A percentile compares a stretch with the other conserved stretches of the same genome.
Evolutionary conservation across 1,140 invertebrate genomes (phyloP).

Genomic region (Plutomurus gul): DNA sequence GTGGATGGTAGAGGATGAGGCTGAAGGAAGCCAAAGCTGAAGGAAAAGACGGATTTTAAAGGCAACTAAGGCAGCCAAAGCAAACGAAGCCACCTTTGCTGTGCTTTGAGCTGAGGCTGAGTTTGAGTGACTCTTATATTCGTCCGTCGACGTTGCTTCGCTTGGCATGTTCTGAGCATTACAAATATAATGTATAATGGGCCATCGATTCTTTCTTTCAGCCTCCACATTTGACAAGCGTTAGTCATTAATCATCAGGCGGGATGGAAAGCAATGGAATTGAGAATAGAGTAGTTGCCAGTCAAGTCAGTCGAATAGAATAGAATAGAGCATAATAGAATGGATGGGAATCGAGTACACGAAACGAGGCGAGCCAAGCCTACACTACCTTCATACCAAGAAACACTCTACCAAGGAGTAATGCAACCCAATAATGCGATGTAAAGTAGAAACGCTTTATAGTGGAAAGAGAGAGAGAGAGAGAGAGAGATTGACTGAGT

Average conservation of each 20-base stretch:
- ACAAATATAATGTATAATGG: slow-evolving; percentile 40
- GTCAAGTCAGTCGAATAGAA: not conserved
- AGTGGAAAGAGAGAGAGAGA: no score
- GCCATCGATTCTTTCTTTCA: slow-evolving; percentile 50
- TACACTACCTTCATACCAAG: not conserved
- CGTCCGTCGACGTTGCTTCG: slow-evolving; percentile 2
- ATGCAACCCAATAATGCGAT: no score
- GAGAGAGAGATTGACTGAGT: no score
- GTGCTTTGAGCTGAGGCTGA: not conserved
- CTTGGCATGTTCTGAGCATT: slow-evolving; percentile 10
- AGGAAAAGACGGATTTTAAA: not conserved
- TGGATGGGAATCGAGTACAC: slow-evolving; percentile 14
- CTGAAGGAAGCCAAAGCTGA: not conserved
- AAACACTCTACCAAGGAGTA: no score
- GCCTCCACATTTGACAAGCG: slow-evolving; percentile 48
- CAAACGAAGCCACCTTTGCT: not conserved
- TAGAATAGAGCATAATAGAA: slow-evolving; percentile 13
- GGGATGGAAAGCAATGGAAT: slow-evolving; percentile 44
- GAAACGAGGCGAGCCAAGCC: no score
- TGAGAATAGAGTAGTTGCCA: slow-evolving; percentile 31
- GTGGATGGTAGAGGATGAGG: not conserved
- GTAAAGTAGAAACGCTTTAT: no score
- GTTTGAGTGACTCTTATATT: slow-evolving; percentile 18
- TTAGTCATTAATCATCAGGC: slow-evolving; percentile 51
- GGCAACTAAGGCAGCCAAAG: not conserved